Base-by-base conservation (phyloP, 2,797 vertebrate genomes). In the Lagocephalus sceleratus region DNA sequence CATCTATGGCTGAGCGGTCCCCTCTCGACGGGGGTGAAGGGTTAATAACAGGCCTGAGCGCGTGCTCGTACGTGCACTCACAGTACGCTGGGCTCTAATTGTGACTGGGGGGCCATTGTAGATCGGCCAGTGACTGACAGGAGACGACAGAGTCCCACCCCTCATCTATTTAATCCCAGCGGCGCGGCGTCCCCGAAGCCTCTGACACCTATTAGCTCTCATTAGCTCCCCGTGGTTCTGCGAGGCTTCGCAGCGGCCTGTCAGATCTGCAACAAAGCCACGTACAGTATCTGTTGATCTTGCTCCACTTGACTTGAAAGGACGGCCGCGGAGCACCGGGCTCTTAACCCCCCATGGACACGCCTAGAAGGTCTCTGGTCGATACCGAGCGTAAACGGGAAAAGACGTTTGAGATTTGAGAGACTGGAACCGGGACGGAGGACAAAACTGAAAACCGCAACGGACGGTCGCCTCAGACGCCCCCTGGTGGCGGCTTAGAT, bases 151-250 rank as follows among this genome's bases (percentile, higher is more conserved):
- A 40, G 53, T 54, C 56, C 57, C 38, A 32, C 71, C 74, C 72
- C 77, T 63, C 71, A 75, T 82, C 74, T 52, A 63, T 71, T 80
- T 71, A 59, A 54, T 70, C 79, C 55, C 78, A 76, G 81, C 71
- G 29, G 57, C 57, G 68, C 73, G 63, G 73, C 82, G 78, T 81
- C 66, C 68, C 66, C 58, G 16, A 60, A 66, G 67, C 64, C 66
- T 57, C 6, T 65, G 83, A 79, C 80, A 83, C 75, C 73, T 76
- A 78, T 87, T 85, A 77, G 68, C 60, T 45, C 68, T 71, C 76
- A 83, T 86, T 86, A 86, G 81, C 61, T 71, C 74, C 81, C 81
- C 47, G 76, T 66, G 68, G 81, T 61, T 81, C 43, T 51, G 47
- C 29, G 26, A 62, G 63, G 66, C 54, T 8, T 51, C 51, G 15